A percentile compares a stretch with the other conserved stretches of the same genome.
These are phyloP conservation scores for Cryptoprocta ferox DNA, from an alignment of 2,797 vertebrate genomes.

Conservation along the genomic window DNA sequence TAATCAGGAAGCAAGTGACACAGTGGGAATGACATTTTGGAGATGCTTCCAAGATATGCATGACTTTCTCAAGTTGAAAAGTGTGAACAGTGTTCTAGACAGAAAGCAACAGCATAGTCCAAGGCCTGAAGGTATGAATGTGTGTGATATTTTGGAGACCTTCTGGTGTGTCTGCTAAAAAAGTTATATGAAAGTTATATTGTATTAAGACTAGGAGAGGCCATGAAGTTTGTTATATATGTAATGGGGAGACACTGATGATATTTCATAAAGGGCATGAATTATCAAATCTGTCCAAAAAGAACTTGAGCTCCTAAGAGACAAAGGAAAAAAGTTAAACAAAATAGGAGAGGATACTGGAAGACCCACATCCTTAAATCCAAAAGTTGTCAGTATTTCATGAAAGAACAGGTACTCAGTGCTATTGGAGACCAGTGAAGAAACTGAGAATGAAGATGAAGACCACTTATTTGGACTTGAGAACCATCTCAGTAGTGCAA, in stretches of 20 bases:
- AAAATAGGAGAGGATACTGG: not conserved
- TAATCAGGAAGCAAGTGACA: not conserved
- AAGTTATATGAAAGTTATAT: not conserved
- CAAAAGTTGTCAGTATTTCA: not conserved
- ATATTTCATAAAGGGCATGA: not conserved
- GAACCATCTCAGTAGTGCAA: not conserved
- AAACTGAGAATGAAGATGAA: not conserved
- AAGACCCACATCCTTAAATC: not conserved
- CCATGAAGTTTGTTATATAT: not conserved
- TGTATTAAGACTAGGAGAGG: not conserved
- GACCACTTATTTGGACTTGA: not conserved
- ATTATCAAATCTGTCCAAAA: not conserved
- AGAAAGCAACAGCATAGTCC: not conserved
- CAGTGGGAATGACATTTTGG: not conserved
- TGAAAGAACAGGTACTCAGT: not conserved
- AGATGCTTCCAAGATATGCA: not conserved
- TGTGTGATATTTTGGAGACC: not conserved
- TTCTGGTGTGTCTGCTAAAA: conserved; percentile 17
- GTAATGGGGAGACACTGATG: not conserved
- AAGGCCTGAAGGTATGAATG: not conserved
- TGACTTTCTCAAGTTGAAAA: conserved; percentile 41
- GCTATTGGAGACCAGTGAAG: not conserved
- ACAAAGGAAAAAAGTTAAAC: not conserved
- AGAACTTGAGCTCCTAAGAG: not conserved
- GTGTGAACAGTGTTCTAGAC: not conserved